Base-by-base conservation (phyloP, 2,888 invertebrate species). In the Panopea generosa region DNA sequence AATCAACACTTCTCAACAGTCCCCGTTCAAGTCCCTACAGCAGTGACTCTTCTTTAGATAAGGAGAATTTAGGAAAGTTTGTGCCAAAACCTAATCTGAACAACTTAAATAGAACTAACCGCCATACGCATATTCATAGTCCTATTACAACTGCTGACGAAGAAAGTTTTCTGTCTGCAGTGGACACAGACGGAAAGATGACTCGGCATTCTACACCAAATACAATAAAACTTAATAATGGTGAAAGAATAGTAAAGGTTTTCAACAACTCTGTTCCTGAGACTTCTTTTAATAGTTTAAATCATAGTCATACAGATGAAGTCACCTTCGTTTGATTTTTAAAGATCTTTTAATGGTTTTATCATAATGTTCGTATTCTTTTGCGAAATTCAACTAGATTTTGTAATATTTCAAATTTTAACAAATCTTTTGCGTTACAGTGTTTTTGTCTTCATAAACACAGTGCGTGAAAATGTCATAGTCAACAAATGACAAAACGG, bases 31-130 rank as follows among this genome's bases (percentile, higher is more conserved):
- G 67, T 65, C 74, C 77, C 0, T 77, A 74, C 27, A 72, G 50
- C 18, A 81, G 77, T 66, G 81, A 81, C 29, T 81, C 77, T 0
- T 75, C 72, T n/a, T 29, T 75, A 22, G 77, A 75, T 18, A 81
- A 77, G 40, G 81, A 81, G 52, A 77, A 74, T 47, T 33, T 68
- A 11, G 63, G 53, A 22, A 74, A 62, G 71, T 52, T 33, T 67
- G 59, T 66, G 66, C 63, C 71, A 63, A 67, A 65, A 43, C 40
- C 57, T 22, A 53, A 49, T 33, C 22, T 43, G n/a, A 75, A 65
- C 50, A 59, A 62, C n/a, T n/a, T 38, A 16, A 75, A 69, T 47
- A n/a, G 62, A 29, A 38, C 63, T 6, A 77, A 74, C 14, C 74
- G 81, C 11, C 71, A 81, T 53, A 81, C 81, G 0, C 33, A 61